A percentile compares a stretch with the other conserved stretches of the same genome.
Evolutionary conservation across 2,888 invertebrate species (phyloP).

Genomic region (Tetropium fuscum): DNA sequence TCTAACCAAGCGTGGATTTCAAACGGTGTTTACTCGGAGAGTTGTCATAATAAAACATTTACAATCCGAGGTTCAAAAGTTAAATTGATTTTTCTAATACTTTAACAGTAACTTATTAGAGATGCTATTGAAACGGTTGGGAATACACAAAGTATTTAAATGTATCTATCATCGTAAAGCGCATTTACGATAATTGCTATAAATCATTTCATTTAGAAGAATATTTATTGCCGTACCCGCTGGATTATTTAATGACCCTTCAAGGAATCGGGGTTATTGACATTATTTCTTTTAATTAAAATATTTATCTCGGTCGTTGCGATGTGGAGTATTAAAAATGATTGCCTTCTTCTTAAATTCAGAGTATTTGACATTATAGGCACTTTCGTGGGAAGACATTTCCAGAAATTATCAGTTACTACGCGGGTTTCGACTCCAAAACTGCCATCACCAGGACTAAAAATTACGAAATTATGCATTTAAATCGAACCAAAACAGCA

Average conservation of each 20-base stretch:
- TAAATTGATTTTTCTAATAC: slow-evolving; percentile 21
- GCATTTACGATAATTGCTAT: slow-evolving; percentile 48
- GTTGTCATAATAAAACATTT: slow-evolving; percentile 25
- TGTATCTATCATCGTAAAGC: slow-evolving; percentile 44
- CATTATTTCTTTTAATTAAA: slow-evolving; percentile 17
- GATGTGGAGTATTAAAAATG: too few species aligned
- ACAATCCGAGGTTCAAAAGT: slow-evolving; percentile 20
- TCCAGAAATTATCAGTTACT: too few species aligned
- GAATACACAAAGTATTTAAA: slow-evolving; percentile 23
- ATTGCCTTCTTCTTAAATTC: too few species aligned
- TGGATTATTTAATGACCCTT: slow-evolving; percentile 16
- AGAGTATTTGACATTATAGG: too few species aligned
- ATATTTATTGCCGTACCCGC: slow-evolving; percentile 28
- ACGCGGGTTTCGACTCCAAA: too few species aligned
- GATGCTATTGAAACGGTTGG: slow-evolving; percentile 1
- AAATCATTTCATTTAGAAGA: slow-evolving; percentile 49
- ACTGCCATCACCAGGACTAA: too few species aligned
- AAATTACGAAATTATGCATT: too few species aligned
- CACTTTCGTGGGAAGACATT: too few species aligned
- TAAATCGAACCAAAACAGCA: too few species aligned
- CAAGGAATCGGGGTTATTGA: slow-evolving; percentile 18
- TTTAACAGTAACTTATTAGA: slow-evolving; percentile 22
- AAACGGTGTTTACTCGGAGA: slow-evolving; percentile 5
- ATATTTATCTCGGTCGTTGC: neutral
- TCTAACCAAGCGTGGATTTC: neutral